Base-by-base conservation (phyloP, 2,113 vertebrate species). In the Strix uralensis region DNA sequence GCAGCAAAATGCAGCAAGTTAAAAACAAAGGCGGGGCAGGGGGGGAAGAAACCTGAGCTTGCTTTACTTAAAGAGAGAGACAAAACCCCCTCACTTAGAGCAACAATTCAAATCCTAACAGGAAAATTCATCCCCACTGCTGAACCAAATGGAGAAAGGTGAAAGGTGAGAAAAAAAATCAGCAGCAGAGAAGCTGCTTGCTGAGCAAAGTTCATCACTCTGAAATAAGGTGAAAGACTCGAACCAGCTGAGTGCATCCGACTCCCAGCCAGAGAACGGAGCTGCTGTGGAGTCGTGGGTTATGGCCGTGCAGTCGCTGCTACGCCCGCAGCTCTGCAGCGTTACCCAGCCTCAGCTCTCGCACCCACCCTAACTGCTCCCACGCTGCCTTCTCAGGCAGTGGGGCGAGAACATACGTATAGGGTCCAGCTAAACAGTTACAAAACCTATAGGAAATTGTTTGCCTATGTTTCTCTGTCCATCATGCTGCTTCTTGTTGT, bases 1-100 rank as follows among this genome's bases (percentile, higher is more conserved):
- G 87, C 89, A 83, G 92, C 88, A 93, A 86, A 96, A 92, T 2
- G 69, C 81, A 97, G 74, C 81, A 86, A 74, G 86, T 91, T 92
- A 96, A 88, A 94, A 93, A 57, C 11, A 82, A 83, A 46, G 44
- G 16, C 17, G 44, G 16, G 44, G 44, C 2, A 4, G 11, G 40
- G 44, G 44, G 44, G 44, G 44, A 16, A 44, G 44, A 86, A 82
- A 79, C 27, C 46, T 85, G 38, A 85, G 51, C 46, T 91, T 32
- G 73, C 63, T 81, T 91, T 79, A 30, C 72, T 94, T 61, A 52
- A 32, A 88, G 63, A 67, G n/a, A 86, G 86, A 91, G 84, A 94
- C 61, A 94, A 90, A 97, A 59, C 2, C 75, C 75, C 83, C 88
- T 93, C 71, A 59, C 61, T 74, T 66, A 10, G 19, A 94, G 29